phyloP scores from a whole-genome alignment of 2,888 invertebrate species.

The Coleophora flavipennella region DNA sequence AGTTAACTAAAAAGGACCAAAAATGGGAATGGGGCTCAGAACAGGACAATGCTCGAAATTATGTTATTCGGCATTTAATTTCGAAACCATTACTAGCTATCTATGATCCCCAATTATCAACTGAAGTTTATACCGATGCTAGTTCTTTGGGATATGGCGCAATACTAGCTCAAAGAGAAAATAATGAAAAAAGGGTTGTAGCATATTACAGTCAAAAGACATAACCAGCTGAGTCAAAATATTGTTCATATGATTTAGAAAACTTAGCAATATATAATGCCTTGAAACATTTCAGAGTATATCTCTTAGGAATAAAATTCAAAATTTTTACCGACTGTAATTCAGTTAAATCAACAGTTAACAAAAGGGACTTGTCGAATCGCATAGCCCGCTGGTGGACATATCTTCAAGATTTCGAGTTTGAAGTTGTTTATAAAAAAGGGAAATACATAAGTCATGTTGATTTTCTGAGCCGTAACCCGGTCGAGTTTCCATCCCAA shows the following conservation, averaged over 20 bases:
- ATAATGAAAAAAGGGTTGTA: neutral
- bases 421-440: conserved; percentile 22
- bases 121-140: neutral
- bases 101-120: neutral
- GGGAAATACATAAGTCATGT: conserved; percentile 22
- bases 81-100: neutral
- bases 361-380: neutral
- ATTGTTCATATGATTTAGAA: neutral
- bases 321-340: neutral
- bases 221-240: neutral
- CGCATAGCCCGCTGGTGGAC: neutral
- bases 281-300: neutral
- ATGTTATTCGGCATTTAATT: neutral
- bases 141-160: neutral
- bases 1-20: neutral
- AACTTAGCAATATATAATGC: neutral
- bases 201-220: neutral
- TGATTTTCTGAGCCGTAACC: conserved; percentile 19
- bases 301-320: neutral
- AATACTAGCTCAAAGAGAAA: neutral
- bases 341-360: neutral
- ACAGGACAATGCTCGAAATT: neutral
- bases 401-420: conserved; percentile 20
- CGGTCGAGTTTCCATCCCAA: neutral
- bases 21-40: neutral